Conservation (phyloP, 2,888 invertebrate genomes). For the Operophtera brumata region DNA sequence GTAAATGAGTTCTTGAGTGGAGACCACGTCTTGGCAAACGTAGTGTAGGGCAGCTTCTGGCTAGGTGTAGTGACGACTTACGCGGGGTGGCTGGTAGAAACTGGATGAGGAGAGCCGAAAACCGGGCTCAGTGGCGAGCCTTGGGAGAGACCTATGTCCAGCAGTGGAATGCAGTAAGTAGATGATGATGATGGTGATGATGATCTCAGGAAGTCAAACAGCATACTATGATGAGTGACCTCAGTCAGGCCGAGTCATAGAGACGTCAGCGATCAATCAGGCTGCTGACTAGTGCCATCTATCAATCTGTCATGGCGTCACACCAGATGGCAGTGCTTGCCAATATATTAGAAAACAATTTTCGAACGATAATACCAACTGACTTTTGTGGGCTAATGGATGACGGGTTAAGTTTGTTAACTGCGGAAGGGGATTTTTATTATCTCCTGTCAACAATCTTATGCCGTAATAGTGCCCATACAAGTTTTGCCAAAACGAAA, state of each 20-base stretch:
- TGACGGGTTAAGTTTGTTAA: slow-evolving; percentile 15
- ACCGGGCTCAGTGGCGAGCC: too few relatives aligned
- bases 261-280: slow-evolving; percentile 75
- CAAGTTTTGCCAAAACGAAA: too few relatives aligned
- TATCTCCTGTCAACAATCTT: background rate
- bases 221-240: slow-evolving; percentile 27
- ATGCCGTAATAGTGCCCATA: too few relatives aligned
- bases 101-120: too few relatives aligned
- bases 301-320: slow-evolving; percentile 70
- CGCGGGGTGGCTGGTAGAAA: too few relatives aligned
- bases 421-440: background rate
- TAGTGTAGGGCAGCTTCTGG: too few relatives aligned
- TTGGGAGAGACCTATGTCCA: too few relatives aligned
- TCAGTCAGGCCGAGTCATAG: slow-evolving; percentile 47
- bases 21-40: too few relatives aligned
- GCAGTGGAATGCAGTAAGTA: too few relatives aligned
- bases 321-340: slow-evolving; percentile 73
- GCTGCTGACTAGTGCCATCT: slow-evolving; percentile 70
- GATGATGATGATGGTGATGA: too few relatives aligned
- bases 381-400: slow-evolving; percentile 27
- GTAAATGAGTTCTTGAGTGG: too few relatives aligned
- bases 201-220: slow-evolving; percentile 36
- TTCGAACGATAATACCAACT: slow-evolving; percentile 49
- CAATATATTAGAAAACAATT: slow-evolving; percentile 74
- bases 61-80: too few relatives aligned